Evolutionary conservation across 2,797 vertebrate genomes (phyloP).

Genomic region (Chaetophractus vellerosus): DNA sequence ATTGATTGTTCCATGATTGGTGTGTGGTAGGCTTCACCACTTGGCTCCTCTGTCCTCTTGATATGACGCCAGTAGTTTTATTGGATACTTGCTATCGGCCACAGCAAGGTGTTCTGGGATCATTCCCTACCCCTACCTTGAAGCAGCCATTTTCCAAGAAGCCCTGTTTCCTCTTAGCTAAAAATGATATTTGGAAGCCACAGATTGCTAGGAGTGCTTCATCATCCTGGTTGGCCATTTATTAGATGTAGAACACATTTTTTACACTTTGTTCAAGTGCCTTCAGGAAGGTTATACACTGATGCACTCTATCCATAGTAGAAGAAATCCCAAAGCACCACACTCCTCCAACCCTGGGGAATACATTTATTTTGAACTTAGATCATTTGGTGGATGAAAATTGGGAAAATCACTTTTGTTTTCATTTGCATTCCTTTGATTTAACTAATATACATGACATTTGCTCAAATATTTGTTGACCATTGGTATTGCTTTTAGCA

Average conservation of each 20-base stretch:
- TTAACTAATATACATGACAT: conserved; percentile 5
- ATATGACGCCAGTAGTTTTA: not conserved
- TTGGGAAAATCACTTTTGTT: conserved; percentile 4
- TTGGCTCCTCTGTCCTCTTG: not conserved
- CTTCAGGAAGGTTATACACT: not conserved
- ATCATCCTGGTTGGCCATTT: not conserved
- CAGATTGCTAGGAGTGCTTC: not conserved
- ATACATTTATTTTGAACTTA: conserved; percentile 18
- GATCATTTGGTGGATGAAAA: not conserved
- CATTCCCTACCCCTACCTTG: not conserved
- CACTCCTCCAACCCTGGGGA: not conserved
- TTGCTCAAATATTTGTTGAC: not conserved
- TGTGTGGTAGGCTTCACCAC: not conserved
- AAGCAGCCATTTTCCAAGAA: conserved; percentile 49
- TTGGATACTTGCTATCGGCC: not conserved
- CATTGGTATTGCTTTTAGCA: conserved; percentile 14
- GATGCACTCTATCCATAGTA: not conserved
- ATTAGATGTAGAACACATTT: not conserved
- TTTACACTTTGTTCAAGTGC: conserved; percentile 27
- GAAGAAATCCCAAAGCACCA: not conserved
- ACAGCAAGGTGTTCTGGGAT: not conserved
- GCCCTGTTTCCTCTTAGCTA: not conserved
- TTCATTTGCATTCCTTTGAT: conserved; percentile 22
- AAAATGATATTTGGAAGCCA: not conserved
- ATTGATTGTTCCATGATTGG: not conserved